phyloP scores from a whole-genome alignment of 2,797 vertebrate species.

The Graptemys geographica region DNA sequence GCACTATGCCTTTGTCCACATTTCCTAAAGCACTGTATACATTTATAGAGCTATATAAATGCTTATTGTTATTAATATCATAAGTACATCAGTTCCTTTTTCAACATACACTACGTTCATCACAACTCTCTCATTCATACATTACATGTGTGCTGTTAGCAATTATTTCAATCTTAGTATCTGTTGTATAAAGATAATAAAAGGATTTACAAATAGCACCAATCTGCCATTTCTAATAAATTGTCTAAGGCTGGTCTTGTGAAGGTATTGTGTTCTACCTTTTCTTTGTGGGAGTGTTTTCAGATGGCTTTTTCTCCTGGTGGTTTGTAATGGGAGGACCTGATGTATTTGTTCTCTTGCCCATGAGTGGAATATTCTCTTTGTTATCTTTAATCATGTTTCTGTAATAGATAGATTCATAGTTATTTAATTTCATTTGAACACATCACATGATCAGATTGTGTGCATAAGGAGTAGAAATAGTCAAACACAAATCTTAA shows the following conservation, averaged over 20 bases:
- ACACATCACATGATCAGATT: not conserved
- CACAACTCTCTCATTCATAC: not conserved
- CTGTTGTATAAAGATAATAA: not conserved
- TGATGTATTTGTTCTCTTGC: conserved; percentile 66
- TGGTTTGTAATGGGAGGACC: conserved; percentile 67
- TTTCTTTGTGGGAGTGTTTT: conserved; percentile 80
- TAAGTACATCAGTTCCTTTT: not conserved
- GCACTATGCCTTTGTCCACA: not conserved
- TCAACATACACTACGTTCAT: not conserved
- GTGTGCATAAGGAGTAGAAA: no score
- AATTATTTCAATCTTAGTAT: not conserved
- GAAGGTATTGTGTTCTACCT: conserved; percentile 65
- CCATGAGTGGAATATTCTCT: conserved; percentile 79
- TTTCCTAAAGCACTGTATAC: not conserved
- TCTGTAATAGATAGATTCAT: conserved; percentile 56
- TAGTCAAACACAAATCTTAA: not conserved
- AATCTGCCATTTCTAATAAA: not conserved
- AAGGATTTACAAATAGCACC: not conserved
- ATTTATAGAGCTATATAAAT: not conserved
- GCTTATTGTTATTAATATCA: not conserved
- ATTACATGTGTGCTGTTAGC: not conserved
- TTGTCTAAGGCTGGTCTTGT: not conserved
- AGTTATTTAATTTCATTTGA: not conserved
- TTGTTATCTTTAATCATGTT: conserved; percentile 79
- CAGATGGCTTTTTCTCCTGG: conserved; percentile 74